Percentiles rank a stretch among this genome's conserved stretches.
Conservation (phyloP, 1,140 invertebrate genomes). For the Stegodyphus mimosarum region DNA sequence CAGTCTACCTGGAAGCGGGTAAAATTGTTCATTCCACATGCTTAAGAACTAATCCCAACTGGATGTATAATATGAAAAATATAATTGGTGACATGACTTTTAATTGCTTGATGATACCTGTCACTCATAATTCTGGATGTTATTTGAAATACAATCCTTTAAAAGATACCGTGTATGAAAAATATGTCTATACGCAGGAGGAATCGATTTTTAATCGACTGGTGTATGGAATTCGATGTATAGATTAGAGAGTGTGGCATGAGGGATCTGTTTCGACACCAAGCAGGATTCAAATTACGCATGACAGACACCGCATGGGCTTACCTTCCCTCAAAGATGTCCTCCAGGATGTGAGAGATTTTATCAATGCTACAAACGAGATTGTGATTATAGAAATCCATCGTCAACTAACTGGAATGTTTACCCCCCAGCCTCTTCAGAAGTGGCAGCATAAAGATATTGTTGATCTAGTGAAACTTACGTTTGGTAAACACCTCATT, state of each 20-base stretch:
- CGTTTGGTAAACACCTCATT: slow-evolving; percentile 70
- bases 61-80: slow-evolving; percentile 24
- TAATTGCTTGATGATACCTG: slow-evolving; percentile 74
- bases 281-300: slow-evolving; percentile 64
- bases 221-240: slow-evolving; percentile 64
- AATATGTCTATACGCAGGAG: slow-evolving; percentile 62
- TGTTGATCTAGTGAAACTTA: slow-evolving; percentile 69
- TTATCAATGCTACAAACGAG: slow-evolving; percentile 70
- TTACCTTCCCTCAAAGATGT: slow-evolving; percentile 61
- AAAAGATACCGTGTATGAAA: slow-evolving; percentile 71
- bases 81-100: slow-evolving; percentile 71
- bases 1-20: slow-evolving; percentile 71
- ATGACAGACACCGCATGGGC: slow-evolving; percentile 65
- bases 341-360: slow-evolving; percentile 61
- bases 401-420: slow-evolving; percentile 70
- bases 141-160: slow-evolving; percentile 70
- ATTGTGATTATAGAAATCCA: slow-evolving; percentile 79
- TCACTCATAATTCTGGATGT: slow-evolving; percentile 78
- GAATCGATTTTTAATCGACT: slow-evolving; percentile 65
- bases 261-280: neutral
- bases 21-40: slow-evolving; percentile 72
- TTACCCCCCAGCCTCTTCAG: neutral
- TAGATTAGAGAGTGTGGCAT: slow-evolving; percentile 64
- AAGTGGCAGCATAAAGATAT: slow-evolving; percentile 70
- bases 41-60: slow-evolving; percentile 72